Base-by-base conservation (phyloP, 2,113 vertebrate species). In the Paramisgurnus dabryanus region DNA sequence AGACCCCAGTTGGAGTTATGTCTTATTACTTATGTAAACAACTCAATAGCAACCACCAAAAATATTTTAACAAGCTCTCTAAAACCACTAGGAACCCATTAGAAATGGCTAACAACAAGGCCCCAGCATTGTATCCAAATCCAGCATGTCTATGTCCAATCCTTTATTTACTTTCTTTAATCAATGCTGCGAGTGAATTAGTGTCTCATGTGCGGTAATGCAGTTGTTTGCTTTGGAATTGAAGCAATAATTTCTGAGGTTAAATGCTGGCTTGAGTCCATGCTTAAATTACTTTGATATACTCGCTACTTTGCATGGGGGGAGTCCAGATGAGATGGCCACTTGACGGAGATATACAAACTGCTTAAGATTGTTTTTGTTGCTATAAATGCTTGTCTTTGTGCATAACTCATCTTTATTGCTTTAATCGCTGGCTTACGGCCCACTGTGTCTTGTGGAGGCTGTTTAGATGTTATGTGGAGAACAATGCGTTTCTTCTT, bases 371-470 rank as follows among this genome's bases (percentile, higher is more conserved):
- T 41, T 49, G 58, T 64, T 66, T 85, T 80, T 84, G 79, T 84
- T 83, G 82, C 71, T 82, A 76, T 79, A 80, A 85, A 75, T 47
- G 81, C 67, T 64, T 65, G n/a, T 53, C 34, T 79, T 76, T 80
- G 72, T 82, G 57, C 70, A 43, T 79, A 67, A 61, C 49, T 65
- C n/a, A 22, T 71, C 60, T 77, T 78, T 77, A 76, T 83, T n/a
- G 39, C 70, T 49, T 67, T 69, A 78, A 73, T 72, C 55, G 50
- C 41, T 61, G 84, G 85, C 82, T 34, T 69, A 67, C 84, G 76
- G 84, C 87, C 86, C 88, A 61, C 68, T 58, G 55, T 50, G 76
- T 87, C 82, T 86, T 87, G 81, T 85, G 85, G 87, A 85, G 83
- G 80, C 86, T 75, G 75, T 87, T 53, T 72, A 18, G 43, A 43